Base-by-base conservation (phyloP, 2,113 vertebrate species). In the Rhynchomys soricoides region DNA sequence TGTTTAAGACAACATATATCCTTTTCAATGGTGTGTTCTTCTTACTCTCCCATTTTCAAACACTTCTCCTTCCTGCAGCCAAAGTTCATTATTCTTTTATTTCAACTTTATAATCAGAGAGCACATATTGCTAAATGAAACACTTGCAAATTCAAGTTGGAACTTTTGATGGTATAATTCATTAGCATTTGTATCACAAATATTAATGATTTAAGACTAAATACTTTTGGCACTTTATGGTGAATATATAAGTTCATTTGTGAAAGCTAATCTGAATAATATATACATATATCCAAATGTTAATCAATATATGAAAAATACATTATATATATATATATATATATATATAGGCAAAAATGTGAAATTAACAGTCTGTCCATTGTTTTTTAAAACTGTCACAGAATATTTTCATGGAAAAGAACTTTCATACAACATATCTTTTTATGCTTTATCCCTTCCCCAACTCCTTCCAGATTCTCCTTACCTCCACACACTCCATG, bases 111-210 rank as follows among this genome's bases (percentile, higher is more conserved):
- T 59, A 29, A 57, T 52, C 37, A 79, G 34, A 68, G 3, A 52
- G 31, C 29, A 43, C 22, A 4, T 13, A 43, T 55, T 68, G 89
- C 52, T 70, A 86, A 55, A 57, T 22, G 83, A 92, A 70, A 82
- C 5, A 77, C 9, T 78, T 91, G n/a, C 68, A n/a, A 90, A 88
- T 93, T 91, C 3, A 93, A 57, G 93, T 96, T 78, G 40, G 17
- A 95, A 83, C 2, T 55, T 73, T 43, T 82, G 9, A 75, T 85
- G 34, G 34, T 59, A 59, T 81, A 81, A 85, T 52, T 59, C 48
- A 50, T 74, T 7, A 81, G 3, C 78, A 78, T 78, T 73, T 83
- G 7, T 5, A 57, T 34, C 8, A 79, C 55, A 22, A 82, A 55
- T 86, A 86, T 82, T 77, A 73, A n/a, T 82, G 52, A 95, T 77